Conservation (phyloP, 2,113 vertebrate genomes). For the Lanius collurio region DNA sequence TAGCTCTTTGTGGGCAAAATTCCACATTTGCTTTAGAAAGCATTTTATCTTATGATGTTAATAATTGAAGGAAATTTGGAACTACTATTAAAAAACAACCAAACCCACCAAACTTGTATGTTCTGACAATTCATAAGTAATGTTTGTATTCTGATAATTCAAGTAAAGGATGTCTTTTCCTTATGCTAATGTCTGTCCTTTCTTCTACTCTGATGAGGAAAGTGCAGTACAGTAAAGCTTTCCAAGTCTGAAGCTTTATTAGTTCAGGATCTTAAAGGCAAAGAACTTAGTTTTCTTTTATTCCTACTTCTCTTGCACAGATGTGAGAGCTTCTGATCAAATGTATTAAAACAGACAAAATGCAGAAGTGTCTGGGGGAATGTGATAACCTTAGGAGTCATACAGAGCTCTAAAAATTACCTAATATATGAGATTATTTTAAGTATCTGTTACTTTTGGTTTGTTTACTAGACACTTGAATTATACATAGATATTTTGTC, state of each 20-base stretch:
- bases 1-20: background rate
- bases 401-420: background rate
- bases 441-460: background rate
- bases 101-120: background rate
- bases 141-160: background rate
- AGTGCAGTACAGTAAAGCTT: background rate
- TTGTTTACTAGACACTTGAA: background rate
- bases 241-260: background rate
- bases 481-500: background rate
- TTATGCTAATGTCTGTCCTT: background rate
- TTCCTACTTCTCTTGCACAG: background rate
- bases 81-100: background rate
- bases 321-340: background rate
- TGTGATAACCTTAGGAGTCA: background rate
- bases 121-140: background rate
- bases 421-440: background rate
- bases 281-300: background rate
- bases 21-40: background rate
- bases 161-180: background rate
- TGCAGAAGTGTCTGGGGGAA: background rate
- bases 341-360: background rate
- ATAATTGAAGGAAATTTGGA: background rate
- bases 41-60: background rate
- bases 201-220: background rate
- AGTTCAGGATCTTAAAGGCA: background rate